Conservation (phyloP, 1,140 invertebrate species). For the Brachionus koreanus region DNA sequence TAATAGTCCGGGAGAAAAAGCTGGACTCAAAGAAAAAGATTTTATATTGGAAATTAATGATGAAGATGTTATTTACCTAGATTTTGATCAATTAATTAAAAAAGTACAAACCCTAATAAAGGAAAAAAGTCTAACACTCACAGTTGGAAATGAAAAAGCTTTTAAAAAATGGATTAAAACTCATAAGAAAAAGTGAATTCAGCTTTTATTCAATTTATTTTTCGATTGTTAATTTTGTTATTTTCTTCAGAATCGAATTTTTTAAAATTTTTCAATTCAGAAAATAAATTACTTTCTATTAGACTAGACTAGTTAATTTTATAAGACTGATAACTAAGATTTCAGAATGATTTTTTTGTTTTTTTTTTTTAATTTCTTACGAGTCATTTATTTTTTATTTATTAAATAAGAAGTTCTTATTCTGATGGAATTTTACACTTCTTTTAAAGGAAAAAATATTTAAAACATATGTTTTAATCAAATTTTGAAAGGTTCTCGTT, state of each 20-base stretch:
- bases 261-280: neutral
- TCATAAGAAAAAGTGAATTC: neutral
- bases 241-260: constrained; percentile 2
- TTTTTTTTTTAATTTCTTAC: neutral
- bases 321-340: neutral
- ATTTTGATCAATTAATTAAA: constrained; percentile 13
- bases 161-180: constrained; percentile 33
- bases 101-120: constrained; percentile 31
- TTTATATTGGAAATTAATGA: constrained; percentile 26
- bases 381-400: neutral
- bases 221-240: neutral
- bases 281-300: constrained; percentile 5
- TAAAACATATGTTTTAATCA: neutral
- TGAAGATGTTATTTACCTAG: constrained; percentile 5
- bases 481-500: neutral
- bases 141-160: constrained; percentile 38
- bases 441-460: neutral
- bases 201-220: neutral
- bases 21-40: constrained; percentile 28
- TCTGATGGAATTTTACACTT: neutral
- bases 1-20: neutral
- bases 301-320: neutral
- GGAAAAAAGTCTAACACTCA: neutral
- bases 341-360: neutral
- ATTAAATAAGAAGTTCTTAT: neutral